A percentile compares a stretch with the other conserved stretches of the same genome.
Conservation (phyloP, 1,140 invertebrate genomes). For the Drosophila pseudoananassae region DNA sequence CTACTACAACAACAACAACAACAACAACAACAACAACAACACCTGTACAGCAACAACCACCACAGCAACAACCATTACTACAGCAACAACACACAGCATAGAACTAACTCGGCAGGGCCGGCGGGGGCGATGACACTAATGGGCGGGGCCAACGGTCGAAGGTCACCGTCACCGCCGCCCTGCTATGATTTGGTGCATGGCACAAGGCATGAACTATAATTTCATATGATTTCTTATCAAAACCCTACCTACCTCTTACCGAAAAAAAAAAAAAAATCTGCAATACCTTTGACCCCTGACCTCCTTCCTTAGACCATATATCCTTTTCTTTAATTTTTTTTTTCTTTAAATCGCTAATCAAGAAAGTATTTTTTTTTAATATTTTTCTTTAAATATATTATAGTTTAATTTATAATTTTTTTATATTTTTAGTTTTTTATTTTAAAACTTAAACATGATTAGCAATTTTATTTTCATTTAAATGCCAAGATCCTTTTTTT, state of each 20-base stretch:
- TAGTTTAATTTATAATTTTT: neutral
- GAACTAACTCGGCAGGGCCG: constrained; percentile 72
- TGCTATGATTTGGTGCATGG: constrained; percentile 84
- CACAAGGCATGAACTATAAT: constrained; percentile 84
- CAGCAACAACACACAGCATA: constrained; percentile 60
- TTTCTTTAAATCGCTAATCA: neutral
- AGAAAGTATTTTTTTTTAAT: neutral
- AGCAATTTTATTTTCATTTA: neutral
- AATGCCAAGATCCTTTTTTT: neutral
- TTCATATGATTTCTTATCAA: constrained; percentile 51
- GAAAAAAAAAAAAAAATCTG: neutral
- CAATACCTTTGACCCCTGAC: neutral
- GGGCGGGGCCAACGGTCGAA: constrained; percentile 45
- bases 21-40: constrained; percentile 52
- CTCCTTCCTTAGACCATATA: neutral
- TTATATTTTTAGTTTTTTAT: neutral
- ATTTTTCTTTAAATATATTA: neutral
- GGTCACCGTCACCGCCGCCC: constrained; percentile 82
- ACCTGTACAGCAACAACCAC: constrained; percentile 54
- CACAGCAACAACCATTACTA: constrained; percentile 37
- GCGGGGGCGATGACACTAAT: constrained; percentile 36
- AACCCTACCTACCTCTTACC: constrained; percentile 20
- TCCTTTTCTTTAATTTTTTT: neutral
- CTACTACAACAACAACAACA: constrained; percentile 37
- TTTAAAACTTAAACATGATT: neutral